Percentiles rank a stretch among this genome's conserved stretches.
phyloP scores from a whole-genome alignment of 2,888 invertebrate species.

The Ophion ventricosus region DNA sequence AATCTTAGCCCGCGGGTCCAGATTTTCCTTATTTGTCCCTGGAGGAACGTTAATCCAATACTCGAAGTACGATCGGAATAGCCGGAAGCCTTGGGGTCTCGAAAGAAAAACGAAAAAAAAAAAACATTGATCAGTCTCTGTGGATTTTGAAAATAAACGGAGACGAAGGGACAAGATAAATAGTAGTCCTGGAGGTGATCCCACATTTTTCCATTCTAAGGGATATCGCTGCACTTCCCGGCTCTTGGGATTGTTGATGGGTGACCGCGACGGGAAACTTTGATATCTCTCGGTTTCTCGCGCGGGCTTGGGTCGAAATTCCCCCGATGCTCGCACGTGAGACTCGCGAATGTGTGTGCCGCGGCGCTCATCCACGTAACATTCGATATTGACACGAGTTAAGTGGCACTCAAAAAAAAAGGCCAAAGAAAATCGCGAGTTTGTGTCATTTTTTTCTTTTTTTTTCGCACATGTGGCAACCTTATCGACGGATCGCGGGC shows the following conservation, averaged over 20 bases:
- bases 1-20: not conserved
- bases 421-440: not conserved
- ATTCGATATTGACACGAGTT: slow-evolving; percentile 7
- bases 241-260: slow-evolving; percentile 19
- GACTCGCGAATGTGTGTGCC: not conserved
- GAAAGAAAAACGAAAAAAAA: not conserved
- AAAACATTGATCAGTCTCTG: not conserved
- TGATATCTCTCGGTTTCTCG: not conserved
- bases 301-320: not conserved
- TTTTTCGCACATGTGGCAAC: not conserved
- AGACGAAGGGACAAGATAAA: not conserved
- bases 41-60: not conserved
- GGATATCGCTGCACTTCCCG: not conserved
- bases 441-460: not conserved
- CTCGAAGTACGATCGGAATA: not conserved
- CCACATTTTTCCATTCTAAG: not conserved
- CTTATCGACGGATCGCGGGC: not conserved
- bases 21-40: not conserved
- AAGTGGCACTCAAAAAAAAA: not conserved
- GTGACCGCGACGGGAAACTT: slow-evolving; percentile 7
- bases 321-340: slow-evolving; percentile 6
- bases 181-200: not conserved
- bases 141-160: not conserved
- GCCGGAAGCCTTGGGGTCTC: not conserved
- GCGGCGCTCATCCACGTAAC: slow-evolving; percentile 9